These are phyloP conservation scores for Crypturellus undulatus DNA, from an alignment of 2,113 vertebrate species.

Conservation along the genomic window DNA sequence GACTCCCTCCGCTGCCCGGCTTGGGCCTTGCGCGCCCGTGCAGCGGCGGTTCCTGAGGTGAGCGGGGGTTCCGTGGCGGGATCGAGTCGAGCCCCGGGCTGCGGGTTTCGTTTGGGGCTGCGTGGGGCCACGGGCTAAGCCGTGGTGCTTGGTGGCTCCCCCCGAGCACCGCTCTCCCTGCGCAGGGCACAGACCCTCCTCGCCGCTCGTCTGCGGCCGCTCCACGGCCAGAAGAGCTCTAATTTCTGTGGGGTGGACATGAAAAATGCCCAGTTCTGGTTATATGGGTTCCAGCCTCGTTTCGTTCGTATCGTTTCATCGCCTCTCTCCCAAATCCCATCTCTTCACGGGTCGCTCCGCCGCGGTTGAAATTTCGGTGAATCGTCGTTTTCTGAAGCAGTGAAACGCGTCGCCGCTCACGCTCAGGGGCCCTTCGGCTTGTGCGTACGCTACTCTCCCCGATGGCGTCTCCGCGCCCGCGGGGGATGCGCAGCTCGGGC, in stretches of 20 bases:
- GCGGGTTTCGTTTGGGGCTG: background rate
- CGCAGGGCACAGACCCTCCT: no score
- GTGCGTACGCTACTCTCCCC: background rate
- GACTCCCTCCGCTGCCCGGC: background rate
- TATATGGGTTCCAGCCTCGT: background rate
- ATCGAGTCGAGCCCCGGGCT: background rate
- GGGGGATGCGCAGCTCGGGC: background rate
- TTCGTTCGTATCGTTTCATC: background rate
- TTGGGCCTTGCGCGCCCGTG: no score
- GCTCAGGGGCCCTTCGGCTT: background rate
- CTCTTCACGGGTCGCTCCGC: background rate
- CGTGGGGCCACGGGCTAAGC: background rate
- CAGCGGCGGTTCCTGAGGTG: background rate
- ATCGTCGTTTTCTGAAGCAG: background rate
- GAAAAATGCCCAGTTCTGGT: background rate
- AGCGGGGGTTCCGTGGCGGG: background rate
- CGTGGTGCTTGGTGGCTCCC: no score
- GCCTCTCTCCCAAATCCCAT: background rate
- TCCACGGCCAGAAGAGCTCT: background rate
- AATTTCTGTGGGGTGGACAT: background rate
- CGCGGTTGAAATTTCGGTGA: background rate
- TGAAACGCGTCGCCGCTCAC: background rate
- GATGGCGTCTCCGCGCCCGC: background rate
- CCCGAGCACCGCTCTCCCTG: no score
- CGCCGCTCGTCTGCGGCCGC: background rate